Evolutionary conservation across 2,888 invertebrate species (phyloP), one percentile per base, ranked within the genome.

Genomic region (Pterobdella sp.): DNA sequence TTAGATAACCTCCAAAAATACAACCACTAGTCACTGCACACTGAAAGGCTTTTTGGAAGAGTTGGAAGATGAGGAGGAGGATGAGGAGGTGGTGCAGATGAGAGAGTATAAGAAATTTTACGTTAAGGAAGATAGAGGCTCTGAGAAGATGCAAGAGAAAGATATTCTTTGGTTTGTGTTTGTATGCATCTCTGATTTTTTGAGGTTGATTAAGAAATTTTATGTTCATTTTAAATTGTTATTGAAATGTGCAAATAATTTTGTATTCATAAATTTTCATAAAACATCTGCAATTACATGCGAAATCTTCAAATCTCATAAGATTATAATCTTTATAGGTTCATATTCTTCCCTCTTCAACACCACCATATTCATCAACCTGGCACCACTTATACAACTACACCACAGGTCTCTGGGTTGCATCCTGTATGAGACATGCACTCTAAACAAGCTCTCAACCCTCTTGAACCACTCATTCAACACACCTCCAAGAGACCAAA

Each of bases 341-440:
- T n/a, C n/a, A n/a, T n/a, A n/a, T n/a, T n/a, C n/a, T n/a, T n/a
- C n/a, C n/a, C n/a, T n/a, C n/a, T n/a, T n/a, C n/a, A n/a, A n/a
- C n/a, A n/a, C n/a, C n/a, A n/a, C n/a, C n/a, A n/a, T n/a, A n/a
- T n/a, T n/a, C n/a, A n/a, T n/a, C n/a, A n/a, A n/a, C n/a, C n/a
- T n/a, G n/a, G n/a, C n/a, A n/a, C n/a, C n/a, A n/a, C n/a, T 14
- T 42, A 14, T 42, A 14, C 18, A 22, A 56, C n/a, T 26, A 7
- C n/a, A 4, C 4, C 26, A 56, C 60, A 56, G 60, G 60, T 56
- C 60, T 14, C 3, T 56, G 60, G 60, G 60, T 3, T 56, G 60
- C n/a, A 56, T 56, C 4, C n/a, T 56, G 60, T 56, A 56, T 56
- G 60, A 56, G 60, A 4, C 26, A 4, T 56, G n/a, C 60, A 56